phyloP scores from a whole-genome alignment of 2,113 vertebrate genomes.

The Gobio gobio region DNA sequence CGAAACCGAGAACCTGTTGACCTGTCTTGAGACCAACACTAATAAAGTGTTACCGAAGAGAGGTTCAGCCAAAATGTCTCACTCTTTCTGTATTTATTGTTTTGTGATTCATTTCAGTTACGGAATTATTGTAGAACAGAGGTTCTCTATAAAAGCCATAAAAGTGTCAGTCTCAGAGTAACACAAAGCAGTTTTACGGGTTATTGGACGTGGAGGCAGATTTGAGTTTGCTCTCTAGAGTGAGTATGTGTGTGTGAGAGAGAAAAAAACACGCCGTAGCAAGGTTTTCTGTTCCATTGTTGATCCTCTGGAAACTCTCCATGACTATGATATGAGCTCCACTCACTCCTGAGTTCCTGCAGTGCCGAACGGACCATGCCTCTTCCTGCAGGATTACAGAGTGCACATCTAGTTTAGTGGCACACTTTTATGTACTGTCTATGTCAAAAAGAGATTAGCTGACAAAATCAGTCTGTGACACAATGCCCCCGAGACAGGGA shows the following conservation, averaged over 20 bases:
- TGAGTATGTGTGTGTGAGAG: neutral
- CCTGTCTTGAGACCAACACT: too few species aligned
- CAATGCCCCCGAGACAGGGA: conserved; percentile 20
- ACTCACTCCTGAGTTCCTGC: neutral
- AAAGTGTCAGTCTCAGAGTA: conserved; percentile 32
- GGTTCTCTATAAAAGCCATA: conserved; percentile 2
- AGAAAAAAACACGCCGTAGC: neutral
- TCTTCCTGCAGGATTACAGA: conserved; percentile 15
- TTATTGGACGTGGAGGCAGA: neutral
- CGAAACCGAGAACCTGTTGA: too few species aligned
- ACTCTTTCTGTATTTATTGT: conserved; percentile 17
- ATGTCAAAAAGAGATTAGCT: conserved; percentile 29
- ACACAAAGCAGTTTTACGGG: neutral
- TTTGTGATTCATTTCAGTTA: neutral
- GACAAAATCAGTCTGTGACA: conserved; percentile 16
- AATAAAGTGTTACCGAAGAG: neutral
- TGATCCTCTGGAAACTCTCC: neutral
- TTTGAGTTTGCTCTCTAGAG: conserved; percentile 10
- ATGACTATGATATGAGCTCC: neutral
- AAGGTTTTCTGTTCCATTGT: conserved; percentile 20
- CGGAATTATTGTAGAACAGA: conserved; percentile 12
- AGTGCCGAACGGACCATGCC: neutral
- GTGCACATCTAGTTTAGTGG: neutral
- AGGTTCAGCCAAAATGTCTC: conserved; percentile 2
- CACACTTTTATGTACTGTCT: conserved; percentile 5